Evolutionary conservation across 1,140 invertebrate genomes (phyloP).

Genomic region (Philotrypesis tridentata): DNA sequence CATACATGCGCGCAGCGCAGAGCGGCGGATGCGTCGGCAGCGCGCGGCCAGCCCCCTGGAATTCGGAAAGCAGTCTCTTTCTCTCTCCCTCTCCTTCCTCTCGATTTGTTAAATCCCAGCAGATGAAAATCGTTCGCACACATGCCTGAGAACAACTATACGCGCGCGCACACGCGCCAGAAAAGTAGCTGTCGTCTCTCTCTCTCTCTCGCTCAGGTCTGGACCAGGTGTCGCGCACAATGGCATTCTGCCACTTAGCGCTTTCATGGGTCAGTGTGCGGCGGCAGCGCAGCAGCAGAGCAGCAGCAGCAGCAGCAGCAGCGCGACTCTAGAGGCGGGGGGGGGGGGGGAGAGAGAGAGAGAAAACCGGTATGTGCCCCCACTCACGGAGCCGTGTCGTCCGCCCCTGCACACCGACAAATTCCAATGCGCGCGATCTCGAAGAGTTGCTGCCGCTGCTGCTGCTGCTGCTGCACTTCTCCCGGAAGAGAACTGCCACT

Average conservation of each 20-base stretch:
- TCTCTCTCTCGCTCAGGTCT: too few species aligned
- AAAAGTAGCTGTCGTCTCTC: not conserved
- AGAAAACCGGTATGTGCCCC: constrained; percentile 30
- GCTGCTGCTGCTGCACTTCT: not conserved
- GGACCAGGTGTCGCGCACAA: constrained; percentile 46
- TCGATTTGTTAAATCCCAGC: too few species aligned
- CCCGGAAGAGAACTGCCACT: not conserved
- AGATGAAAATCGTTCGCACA: not conserved
- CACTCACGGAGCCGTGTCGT: not conserved
- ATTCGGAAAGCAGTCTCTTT: too few species aligned
- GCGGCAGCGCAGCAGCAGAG: not conserved
- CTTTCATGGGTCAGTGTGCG: constrained; percentile 36
- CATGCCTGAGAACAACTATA: too few species aligned
- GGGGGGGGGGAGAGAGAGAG: not conserved
- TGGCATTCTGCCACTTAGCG: constrained; percentile 46
- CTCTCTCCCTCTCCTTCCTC: too few species aligned
- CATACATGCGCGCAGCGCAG: too few species aligned
- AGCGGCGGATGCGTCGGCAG: not conserved
- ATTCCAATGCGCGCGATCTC: constrained; percentile 27
- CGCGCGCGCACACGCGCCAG: too few species aligned
- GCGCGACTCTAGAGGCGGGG: not conserved
- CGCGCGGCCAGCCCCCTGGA: too few species aligned
- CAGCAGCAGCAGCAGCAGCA: too few species aligned
- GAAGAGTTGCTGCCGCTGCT: not conserved
- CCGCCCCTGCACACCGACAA: constrained; percentile 22